Evolutionary conservation across 2,113 vertebrate genomes (phyloP).

Genomic region (Ranitomeya variabilis): DNA sequence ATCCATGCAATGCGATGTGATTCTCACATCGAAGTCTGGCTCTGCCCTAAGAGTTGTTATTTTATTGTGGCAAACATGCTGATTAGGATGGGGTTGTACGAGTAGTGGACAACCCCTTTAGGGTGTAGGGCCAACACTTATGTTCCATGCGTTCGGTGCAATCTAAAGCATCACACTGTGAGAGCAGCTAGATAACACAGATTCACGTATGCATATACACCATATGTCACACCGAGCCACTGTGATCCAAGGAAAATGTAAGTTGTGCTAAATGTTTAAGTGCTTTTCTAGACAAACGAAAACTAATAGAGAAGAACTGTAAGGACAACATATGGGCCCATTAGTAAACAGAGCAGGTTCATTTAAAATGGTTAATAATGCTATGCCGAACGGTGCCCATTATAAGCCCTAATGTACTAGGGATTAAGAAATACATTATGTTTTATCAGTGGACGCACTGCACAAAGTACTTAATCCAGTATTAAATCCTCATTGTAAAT

Average conservation of each 20-base stretch:
- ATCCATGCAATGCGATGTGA: too few relatives aligned
- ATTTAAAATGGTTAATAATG: slow-evolving; percentile 59
- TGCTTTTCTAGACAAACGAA: not conserved
- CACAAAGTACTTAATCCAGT: slow-evolving; percentile 63
- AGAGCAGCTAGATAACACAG: not conserved
- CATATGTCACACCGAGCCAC: not conserved
- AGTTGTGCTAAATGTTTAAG: not conserved
- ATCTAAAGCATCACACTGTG: not conserved
- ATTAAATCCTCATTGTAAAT: slow-evolving; percentile 66
- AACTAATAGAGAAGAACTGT: not conserved
- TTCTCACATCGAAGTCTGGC: too few relatives aligned
- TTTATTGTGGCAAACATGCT: too few relatives aligned
- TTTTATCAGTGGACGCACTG: slow-evolving; percentile 61
- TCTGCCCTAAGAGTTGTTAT: too few relatives aligned
- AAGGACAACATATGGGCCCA: not conserved
- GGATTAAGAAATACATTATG: slow-evolving; percentile 69
- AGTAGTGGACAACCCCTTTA: not conserved
- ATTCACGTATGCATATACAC: not conserved
- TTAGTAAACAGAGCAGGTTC: slow-evolving; percentile 19
- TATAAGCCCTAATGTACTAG: slow-evolving; percentile 66
- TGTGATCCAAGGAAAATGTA: not conserved
- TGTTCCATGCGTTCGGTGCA: not conserved
- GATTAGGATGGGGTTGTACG: too few relatives aligned
- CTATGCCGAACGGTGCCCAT: slow-evolving; percentile 60
- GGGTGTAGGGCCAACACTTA: too few relatives aligned